Base-by-base conservation (phyloP, 37 sponge, comb jelly and placozoan species). In the Chondrosia reniformis region DNA sequence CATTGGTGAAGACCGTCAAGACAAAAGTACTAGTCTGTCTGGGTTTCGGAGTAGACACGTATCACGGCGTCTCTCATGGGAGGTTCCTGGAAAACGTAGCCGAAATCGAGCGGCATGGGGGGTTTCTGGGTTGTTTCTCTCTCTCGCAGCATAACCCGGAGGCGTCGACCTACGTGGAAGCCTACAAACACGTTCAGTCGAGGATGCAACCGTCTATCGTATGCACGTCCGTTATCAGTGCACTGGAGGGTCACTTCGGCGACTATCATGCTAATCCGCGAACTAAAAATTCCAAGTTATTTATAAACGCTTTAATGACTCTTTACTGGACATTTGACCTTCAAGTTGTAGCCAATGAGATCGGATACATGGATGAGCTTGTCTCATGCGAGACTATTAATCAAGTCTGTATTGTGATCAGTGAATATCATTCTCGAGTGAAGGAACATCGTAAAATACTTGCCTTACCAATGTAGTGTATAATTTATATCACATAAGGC, bases 41-140 rank as follows among this genome's bases (percentile, higher is more conserved):
- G 0, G 92, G 92, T 24, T 91, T 91, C 73, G 92, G 92, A 28
- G 83, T 91, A n/a, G 92, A 91, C 74, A 64, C 84, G 25, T 91
- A 81, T 37, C 92, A 91, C 45, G 87, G 92, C 6, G 83, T 91
- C 7, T 84, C 86, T 25, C 92, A 91, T 58, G 85, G 85, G 21
- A 66, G 81, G 24, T 87, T 91, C 33, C 84, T 91, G 2, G 80
- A 91, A 55, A 91, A 91, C 36, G 84, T 83, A 0, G 84, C 92
- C 3, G 83, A 74, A 30, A 46, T 84, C 10, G 87, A 84, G 54
- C 49, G 49, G 33, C 46, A 66, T 12, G 87, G 87, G 33, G 82
- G 79, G 19, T 91, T 77, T 44, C 57, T 76, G 4, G 87, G 92
- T 3, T 83, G 74, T 44, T 84, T 87, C 55, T 87, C 87, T 22